phyloP scores from a whole-genome alignment of 2,113 vertebrate species.

The Prionailurus viverrinus region DNA sequence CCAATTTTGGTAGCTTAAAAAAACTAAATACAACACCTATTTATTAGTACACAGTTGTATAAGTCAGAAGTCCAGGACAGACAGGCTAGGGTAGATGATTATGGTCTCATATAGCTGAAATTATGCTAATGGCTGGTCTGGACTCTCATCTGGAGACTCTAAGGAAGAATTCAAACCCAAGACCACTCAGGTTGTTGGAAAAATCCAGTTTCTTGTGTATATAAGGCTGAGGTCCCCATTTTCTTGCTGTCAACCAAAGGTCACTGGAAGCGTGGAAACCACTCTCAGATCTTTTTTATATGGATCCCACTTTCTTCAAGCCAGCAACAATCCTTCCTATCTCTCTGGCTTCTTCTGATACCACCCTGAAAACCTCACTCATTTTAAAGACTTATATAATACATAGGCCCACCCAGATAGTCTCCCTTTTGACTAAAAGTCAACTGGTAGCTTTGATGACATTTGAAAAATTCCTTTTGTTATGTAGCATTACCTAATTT shows the following conservation, averaged over 20 bases:
- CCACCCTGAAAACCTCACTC: not conserved
- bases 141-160: not conserved
- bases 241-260: not conserved
- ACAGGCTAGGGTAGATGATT: not conserved
- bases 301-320: not conserved
- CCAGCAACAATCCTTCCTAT: not conserved
- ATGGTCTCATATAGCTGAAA: not conserved
- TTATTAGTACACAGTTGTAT: not conserved
- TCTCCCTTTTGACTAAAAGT: not conserved
- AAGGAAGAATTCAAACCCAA: not conserved
- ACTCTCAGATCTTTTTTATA: not conserved
- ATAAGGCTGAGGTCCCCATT: not conserved
- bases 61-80: not conserved
- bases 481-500: not conserved
- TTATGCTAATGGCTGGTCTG: not conserved
- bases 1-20: not conserved
- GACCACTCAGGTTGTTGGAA: not conserved
- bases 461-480: constrained; percentile 23
- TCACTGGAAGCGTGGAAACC: not conserved
- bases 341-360: not conserved
- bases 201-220: not conserved
- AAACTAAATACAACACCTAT: not conserved
- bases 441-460: not conserved
- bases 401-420: not conserved
- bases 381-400: not conserved